phyloP scores from a whole-genome alignment of 2,113 vertebrate species.

The Odocoileus virginianus region DNA sequence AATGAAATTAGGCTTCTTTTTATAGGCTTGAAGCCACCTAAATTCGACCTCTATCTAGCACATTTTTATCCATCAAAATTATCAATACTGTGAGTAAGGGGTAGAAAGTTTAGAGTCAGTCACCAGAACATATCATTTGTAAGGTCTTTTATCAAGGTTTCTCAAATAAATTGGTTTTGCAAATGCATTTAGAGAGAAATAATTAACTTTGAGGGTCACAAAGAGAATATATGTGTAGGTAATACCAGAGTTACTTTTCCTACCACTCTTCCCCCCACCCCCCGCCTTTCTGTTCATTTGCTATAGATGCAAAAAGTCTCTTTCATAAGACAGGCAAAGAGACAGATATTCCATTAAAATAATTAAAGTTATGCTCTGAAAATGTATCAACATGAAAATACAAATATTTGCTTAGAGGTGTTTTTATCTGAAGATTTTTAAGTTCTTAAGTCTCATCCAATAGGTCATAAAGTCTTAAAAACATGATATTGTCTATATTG shows the following conservation, averaged over 20 bases:
- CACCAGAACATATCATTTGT: constrained; percentile 35
- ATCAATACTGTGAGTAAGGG: constrained; percentile 44
- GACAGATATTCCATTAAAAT: neutral
- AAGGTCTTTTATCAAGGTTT: constrained; percentile 61
- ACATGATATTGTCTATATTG: neutral
- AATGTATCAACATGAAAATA: neutral
- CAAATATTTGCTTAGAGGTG: neutral
- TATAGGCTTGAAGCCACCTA: constrained; percentile 52
- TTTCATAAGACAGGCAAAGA: constrained; percentile 14
- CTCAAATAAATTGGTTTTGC: constrained; percentile 57
- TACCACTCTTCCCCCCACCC: neutral
- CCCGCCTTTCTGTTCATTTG: neutral
- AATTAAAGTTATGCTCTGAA: neutral
- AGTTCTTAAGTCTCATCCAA: neutral
- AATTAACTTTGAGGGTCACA: constrained; percentile 64
- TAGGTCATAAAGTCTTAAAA: neutral
- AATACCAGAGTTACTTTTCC: constrained; percentile 17
- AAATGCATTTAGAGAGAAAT: constrained; percentile 58
- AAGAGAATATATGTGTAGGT: neutral
- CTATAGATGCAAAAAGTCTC: neutral
- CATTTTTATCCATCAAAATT: constrained; percentile 58
- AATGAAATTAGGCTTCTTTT: constrained; percentile 62
- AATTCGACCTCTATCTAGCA: constrained; percentile 43
- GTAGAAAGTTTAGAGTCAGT: constrained; percentile 15
- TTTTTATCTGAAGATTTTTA: neutral